Evolutionary conservation across 2,113 vertebrate species (phyloP).

Genomic region (Zosterops borbonicus): DNA sequence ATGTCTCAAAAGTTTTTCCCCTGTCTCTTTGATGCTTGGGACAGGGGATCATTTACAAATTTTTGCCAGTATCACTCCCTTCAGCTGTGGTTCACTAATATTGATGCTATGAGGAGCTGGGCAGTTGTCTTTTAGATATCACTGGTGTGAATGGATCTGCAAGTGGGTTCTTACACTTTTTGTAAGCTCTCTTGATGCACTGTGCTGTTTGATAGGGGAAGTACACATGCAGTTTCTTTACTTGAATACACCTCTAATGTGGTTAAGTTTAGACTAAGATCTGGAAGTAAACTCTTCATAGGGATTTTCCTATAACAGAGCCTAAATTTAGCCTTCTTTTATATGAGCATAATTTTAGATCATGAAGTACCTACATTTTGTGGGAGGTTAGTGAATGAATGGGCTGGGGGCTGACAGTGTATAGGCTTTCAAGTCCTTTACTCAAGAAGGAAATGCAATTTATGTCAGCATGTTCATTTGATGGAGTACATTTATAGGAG

Average conservation of each 20-base stretch:
- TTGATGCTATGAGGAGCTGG: background rate
- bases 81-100: background rate
- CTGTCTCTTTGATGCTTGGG: background rate
- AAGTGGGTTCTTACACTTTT: background rate
- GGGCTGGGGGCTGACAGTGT: background rate
- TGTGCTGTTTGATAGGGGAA: background rate
- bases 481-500: conserved; percentile 29
- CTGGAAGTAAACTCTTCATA: background rate
- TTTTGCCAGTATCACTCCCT: background rate
- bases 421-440: conserved; percentile 6
- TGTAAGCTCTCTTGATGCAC: background rate
- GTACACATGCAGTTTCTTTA: background rate
- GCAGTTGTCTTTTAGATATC: background rate
- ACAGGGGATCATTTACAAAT: background rate
- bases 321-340: conserved; percentile 11
- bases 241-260: background rate
- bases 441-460: background rate
- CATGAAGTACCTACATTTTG: background rate
- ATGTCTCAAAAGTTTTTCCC: background rate
- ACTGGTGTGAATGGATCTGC: background rate
- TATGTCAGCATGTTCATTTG: conserved; percentile 19
- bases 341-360: background rate
- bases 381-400: background rate
- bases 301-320: conserved; percentile 28
- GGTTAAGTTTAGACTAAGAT: background rate